Base-by-base conservation (phyloP, 2,113 vertebrate species). In the Lamprotornis superbus region DNA sequence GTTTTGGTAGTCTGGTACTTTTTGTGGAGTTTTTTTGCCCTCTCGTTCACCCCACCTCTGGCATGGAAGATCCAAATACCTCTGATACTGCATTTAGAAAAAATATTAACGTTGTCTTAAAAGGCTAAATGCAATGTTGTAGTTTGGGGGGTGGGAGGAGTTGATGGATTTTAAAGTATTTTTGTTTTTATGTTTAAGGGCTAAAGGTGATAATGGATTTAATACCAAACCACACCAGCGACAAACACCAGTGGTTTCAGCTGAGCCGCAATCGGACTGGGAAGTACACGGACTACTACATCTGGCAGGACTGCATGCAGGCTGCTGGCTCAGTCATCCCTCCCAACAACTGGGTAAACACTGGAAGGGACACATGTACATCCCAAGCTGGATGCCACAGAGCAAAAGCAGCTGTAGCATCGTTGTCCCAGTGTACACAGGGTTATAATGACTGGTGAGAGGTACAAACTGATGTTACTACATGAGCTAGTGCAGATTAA, bases 191-290 rank as follows among this genome's bases (percentile, higher is more conserved):
- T 89, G 89, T 70, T 23, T 31, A 97, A 99, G 99, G 98, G 94
- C 83, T 99, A 73, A 99, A 98, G 97, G 90, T 99, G 94, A 99
- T 99, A 56, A 98, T 99, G 70, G 99, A 99, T 96, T 98, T 99
- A 75, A 99, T 99, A 97, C 99, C 99, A 57, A 99, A 99, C 97
- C 99, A 99, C 77, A 99, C 99, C 40, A 99, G 99, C 25, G 98
- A 99, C 97, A 98, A 97, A 53, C 99, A 99, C 97, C 75, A 3
- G n/a, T 99, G 99, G 99, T 99, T 99, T 93, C 98, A 99, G 91
- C 84, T 98, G 89, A 99, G 99, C 93, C 98, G 98, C 55, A 98
- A 95, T 33, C 92, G 97, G 76, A 98, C 98, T 2, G 98, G 98
- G 68, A 98, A 98, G 78, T 99, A 99, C 47, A 93, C 96, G 1